Evolutionary conservation across 2,113 vertebrate species (phyloP), one percentile per base, ranked within the genome.

Genomic region (Cromileptes altivelis): DNA sequence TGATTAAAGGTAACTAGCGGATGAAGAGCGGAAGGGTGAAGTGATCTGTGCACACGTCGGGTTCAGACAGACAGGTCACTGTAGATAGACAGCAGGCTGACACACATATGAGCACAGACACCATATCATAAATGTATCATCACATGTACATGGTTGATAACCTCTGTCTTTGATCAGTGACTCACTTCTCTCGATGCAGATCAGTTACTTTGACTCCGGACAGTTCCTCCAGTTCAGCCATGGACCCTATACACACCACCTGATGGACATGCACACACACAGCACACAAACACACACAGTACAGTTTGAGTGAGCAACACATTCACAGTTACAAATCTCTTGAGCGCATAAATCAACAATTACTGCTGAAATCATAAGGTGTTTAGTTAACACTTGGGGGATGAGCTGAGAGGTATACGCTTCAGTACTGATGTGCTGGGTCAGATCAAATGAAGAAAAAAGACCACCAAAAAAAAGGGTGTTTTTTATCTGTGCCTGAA

Each of bases 181-280:
- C 95, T 90, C 74, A 99, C 98, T 94, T 99, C 91, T 99, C 98
- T 87, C 98, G 95, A 91, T 99, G 98, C 71, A 99, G 96, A 95
- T 99, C 98, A 0, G 96, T 95, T 72, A 98, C 82, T 95, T 96
- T 98, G 50, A 87, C 88, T 91, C 97, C 97, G 0, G 96, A 95
- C 40, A 99, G 92, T 72, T 98, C 97, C 89, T 98, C 97, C 90
- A 99, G 90, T 70, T 99, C 98, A 33, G 93, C 95, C 25, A 97
- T 13, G 40, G 98, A 99, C 9, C 98, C 98, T 55, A 99, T 17
- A 88, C 98, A 99, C 73, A 99, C 97, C 37, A 99, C 96, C 98
- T 99, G 92, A 53, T 3, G 15, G 15, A 58, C 19, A 74, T n/a
- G 49, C 27, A 69, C 72, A 67, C 33, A 62, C 40, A 75, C 84